Evolutionary conservation across 2,888 invertebrate genomes (phyloP).

Genomic region (Homarus gammarus): DNA sequence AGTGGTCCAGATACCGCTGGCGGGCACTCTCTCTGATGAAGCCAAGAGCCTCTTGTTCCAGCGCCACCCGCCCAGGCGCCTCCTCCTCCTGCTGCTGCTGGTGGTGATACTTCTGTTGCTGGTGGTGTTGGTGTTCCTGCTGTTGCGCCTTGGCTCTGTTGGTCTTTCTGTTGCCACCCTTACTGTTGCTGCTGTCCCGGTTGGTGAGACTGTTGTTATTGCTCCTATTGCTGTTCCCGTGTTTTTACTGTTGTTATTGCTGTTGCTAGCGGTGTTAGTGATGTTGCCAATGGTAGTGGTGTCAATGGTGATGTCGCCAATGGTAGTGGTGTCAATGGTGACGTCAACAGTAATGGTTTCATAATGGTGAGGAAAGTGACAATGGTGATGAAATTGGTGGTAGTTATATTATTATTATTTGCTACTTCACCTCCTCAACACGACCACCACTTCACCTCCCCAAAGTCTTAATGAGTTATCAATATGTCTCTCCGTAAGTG

Average conservation of each 20-base stretch:
- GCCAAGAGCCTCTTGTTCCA: slow-evolving; percentile 49
- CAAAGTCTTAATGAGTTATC: no score
- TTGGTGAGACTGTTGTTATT: background rate
- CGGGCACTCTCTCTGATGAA: slow-evolving; percentile 66
- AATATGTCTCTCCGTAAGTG: no score
- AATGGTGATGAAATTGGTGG: no score
- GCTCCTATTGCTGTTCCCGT: background rate
- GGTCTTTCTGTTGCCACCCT: background rate
- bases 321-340: background rate
- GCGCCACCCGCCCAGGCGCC: background rate
- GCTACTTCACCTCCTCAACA: background rate
- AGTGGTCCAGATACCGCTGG: slow-evolving; percentile 59
- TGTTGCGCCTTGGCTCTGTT: no score
- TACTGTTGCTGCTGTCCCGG: background rate
- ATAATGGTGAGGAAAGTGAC: no score
- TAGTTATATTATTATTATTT: no score
- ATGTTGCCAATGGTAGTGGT: background rate
- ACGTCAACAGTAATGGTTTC: background rate
- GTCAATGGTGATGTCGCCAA: background rate
- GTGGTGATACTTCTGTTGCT: background rate
- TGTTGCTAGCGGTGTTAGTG: background rate
- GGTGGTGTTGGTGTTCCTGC: background rate
- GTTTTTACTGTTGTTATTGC: background rate
- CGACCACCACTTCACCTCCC: no score
- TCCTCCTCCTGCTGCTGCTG: background rate